These are phyloP conservation scores for Apogon talboti DNA, from an alignment of 2,797 vertebrate genomes.

Conservation along the genomic window DNA sequence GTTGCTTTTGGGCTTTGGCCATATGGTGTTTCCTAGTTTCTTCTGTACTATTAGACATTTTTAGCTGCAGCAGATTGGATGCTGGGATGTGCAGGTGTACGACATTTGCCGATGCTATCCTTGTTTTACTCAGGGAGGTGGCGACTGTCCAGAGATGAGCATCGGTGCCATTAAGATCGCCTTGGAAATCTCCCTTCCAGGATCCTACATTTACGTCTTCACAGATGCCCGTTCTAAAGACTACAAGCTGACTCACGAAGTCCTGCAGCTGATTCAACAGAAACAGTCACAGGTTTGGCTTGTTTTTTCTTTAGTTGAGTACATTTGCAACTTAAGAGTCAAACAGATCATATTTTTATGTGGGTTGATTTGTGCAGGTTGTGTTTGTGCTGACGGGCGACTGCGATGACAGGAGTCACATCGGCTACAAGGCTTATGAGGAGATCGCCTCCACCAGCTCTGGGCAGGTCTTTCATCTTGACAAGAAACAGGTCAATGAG, in stretches of 20 bases:
- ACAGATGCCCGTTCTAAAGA: constrained; percentile 98
- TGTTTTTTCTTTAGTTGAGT: neutral
- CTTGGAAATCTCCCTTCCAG: constrained; percentile 95
- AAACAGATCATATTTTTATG: neutral
- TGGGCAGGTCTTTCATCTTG: constrained; percentile 96
- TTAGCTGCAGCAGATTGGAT: no score
- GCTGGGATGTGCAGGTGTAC: neutral
- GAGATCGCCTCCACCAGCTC: constrained; percentile 99
- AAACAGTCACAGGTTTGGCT: constrained; percentile 95
- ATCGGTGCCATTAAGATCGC: constrained; percentile 98
- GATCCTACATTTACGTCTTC: constrained; percentile 97
- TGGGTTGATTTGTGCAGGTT: constrained; percentile 82
- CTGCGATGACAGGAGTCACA: constrained; percentile 93
- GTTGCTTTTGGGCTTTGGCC: no score
- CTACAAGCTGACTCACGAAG: constrained; percentile 92
- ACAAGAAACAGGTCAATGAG: constrained; percentile 99
- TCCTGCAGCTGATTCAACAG: constrained; percentile 97
- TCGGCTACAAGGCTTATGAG: constrained; percentile 96
- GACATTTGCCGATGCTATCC: constrained; percentile 21
- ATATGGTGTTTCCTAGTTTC: no score
- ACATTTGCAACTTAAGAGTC: neutral
- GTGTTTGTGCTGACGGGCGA: constrained; percentile 98
- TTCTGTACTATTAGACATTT: no score
- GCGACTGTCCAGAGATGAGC: constrained; percentile 99
- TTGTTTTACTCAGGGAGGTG: constrained; percentile 88